These are phyloP conservation scores for Penaeus vannamei DNA, from an alignment of 1,140 invertebrate genomes.

Conservation along the genomic window DNA sequence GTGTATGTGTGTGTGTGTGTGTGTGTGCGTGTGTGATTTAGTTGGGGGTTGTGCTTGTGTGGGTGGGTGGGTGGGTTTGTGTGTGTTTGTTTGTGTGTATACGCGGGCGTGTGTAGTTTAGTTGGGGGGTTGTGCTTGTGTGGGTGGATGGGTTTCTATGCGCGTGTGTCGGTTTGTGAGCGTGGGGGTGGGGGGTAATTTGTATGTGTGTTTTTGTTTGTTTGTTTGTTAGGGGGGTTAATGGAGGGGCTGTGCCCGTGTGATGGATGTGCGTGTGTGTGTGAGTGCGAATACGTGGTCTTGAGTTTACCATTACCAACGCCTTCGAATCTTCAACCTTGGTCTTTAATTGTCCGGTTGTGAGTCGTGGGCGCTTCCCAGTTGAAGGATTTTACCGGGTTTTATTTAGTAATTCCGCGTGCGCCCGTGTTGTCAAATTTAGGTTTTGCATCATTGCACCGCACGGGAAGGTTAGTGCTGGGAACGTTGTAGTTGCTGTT, in stretches of 20 bases:
- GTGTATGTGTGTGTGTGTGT: conserved; percentile 35
- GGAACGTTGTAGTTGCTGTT: too few species aligned
- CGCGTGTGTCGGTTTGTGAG: neutral
- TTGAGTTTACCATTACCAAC: neutral
- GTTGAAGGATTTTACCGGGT: too few species aligned
- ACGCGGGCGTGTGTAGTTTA: neutral
- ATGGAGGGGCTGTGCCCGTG: neutral
- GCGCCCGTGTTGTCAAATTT: too few species aligned
- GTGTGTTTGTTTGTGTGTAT: conserved; percentile 3
- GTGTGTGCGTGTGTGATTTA: neutral
- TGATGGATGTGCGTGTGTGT: neutral
- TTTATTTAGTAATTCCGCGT: too few species aligned
- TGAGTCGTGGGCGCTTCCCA: too few species aligned
- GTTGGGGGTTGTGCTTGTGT: neutral
- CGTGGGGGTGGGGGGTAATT: too few species aligned
- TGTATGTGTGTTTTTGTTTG: conserved; percentile 3
- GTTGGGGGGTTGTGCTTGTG: neutral
- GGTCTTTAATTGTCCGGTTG: too few species aligned
- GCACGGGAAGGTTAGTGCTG: too few species aligned
- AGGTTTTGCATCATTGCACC: too few species aligned
- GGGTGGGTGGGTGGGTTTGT: neutral
- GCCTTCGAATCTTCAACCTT: neutral
- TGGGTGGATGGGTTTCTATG: neutral
- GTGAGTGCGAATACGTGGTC: conserved; percentile 27
- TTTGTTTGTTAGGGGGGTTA: too few species aligned